phyloP scores from a whole-genome alignment of 2,888 invertebrate genomes.

The Seira musarum region DNA sequence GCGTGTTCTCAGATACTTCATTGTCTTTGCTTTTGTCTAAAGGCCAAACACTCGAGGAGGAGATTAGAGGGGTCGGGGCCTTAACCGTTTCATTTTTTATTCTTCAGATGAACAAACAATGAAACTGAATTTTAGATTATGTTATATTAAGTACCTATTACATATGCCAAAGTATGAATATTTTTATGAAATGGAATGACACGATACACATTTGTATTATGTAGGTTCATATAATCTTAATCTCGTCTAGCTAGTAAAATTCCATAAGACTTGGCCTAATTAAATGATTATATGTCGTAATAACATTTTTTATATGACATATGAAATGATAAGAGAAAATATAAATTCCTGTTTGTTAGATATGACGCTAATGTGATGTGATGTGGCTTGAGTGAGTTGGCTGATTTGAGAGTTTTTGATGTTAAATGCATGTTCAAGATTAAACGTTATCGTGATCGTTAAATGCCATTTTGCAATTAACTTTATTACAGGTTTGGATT shows the following conservation, averaged over 20 bases:
- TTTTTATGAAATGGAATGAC: no score
- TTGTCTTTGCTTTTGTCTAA: background rate
- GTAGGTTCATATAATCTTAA: background rate
- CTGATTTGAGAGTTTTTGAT: constrained; percentile 1
- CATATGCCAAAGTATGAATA: background rate
- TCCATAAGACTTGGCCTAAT: constrained; percentile 10
- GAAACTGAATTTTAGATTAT: background rate
- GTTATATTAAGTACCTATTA: background rate
- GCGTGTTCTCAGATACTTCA: background rate
- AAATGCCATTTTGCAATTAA: constrained; percentile 6
- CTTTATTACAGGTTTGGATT: constrained; percentile 11
- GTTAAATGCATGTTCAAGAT: background rate
- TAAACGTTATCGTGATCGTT: background rate
- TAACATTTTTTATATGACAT: constrained; percentile 4
- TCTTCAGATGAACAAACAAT: background rate
- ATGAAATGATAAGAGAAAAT: constrained; percentile 1
- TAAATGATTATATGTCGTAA: background rate
- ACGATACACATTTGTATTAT: no score
- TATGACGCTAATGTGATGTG: background rate
- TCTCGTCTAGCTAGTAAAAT: background rate
- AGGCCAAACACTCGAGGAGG: background rate
- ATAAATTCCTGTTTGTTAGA: background rate
- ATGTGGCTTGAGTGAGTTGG: background rate
- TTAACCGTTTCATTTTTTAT: constrained; percentile 2
- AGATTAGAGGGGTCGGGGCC: background rate